A percentile compares a stretch with the other conserved stretches of the same genome.
phyloP scores from a whole-genome alignment of 2,113 vertebrate genomes.

The Peromyscus polionotus region DNA sequence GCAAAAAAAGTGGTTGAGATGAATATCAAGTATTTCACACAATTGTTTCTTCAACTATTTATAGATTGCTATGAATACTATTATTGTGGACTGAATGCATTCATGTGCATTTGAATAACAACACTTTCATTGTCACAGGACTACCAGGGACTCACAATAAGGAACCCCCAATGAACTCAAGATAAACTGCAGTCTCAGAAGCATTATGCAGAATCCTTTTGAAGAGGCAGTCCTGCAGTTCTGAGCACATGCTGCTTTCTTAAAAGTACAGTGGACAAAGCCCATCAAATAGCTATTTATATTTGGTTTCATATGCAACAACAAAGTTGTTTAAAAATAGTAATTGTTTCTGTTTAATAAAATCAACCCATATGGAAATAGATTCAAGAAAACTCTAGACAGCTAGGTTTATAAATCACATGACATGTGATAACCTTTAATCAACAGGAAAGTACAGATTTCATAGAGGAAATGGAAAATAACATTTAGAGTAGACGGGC shows the following conservation, averaged over 20 bases:
- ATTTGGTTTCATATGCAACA: slow-evolving; percentile 3
- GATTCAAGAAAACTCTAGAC: background rate
- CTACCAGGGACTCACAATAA: slow-evolving; percentile 81
- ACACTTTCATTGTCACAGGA: slow-evolving; percentile 77
- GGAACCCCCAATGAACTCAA: slow-evolving; percentile 75
- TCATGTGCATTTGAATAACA: slow-evolving; percentile 85
- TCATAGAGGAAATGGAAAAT: slow-evolving; percentile 31
- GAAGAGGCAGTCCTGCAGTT: slow-evolving; percentile 73
- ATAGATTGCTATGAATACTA: slow-evolving; percentile 82
- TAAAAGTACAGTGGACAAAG: slow-evolving; percentile 52
- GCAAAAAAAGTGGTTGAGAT: slow-evolving; percentile 63
- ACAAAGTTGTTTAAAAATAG: slow-evolving; percentile 34
- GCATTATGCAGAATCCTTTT: slow-evolving; percentile 78
- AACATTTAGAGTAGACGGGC: background rate
- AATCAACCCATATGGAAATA: slow-evolving; percentile 17
- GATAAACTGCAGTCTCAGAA: slow-evolving; percentile 75
- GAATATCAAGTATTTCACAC: slow-evolving; percentile 82
- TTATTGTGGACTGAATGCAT: slow-evolving; percentile 83
- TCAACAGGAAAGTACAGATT: background rate
- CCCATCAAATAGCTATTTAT: slow-evolving; percentile 55
- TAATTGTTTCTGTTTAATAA: slow-evolving; percentile 60
- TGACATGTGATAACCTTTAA: background rate
- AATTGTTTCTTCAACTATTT: slow-evolving; percentile 85
- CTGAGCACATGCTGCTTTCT: slow-evolving; percentile 29
- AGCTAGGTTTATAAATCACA: background rate